A percentile compares a stretch with the other conserved stretches of the same genome.
Evolutionary conservation across 2,113 vertebrate species (phyloP).

Genomic region (Barnardius zonarius): DNA sequence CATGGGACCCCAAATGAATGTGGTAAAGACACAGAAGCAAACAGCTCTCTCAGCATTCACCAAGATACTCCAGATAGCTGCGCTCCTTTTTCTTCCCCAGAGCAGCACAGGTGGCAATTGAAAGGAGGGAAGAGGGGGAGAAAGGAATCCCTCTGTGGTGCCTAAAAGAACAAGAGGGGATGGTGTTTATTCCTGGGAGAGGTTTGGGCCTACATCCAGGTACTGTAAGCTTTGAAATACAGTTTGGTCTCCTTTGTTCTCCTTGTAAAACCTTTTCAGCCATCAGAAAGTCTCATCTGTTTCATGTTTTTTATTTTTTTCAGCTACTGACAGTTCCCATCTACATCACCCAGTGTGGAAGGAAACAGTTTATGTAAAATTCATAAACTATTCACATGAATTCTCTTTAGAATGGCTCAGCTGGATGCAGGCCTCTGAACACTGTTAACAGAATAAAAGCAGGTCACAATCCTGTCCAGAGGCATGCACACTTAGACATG

Average conservation of each 20-base stretch:
- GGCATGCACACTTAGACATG: background rate
- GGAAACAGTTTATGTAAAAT: constrained; percentile 23
- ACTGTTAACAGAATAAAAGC: background rate
- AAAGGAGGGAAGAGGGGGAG: too few species aligned
- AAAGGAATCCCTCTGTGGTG: background rate
- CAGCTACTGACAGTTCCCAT: background rate
- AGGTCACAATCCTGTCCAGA: background rate
- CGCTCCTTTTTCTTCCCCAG: background rate
- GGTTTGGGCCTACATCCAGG: background rate
- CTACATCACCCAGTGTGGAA: background rate
- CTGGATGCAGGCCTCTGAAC: background rate
- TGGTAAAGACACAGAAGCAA: background rate
- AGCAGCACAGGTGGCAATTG: background rate
- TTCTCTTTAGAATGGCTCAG: background rate
- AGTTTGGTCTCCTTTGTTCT: background rate
- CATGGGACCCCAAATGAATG: background rate
- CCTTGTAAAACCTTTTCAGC: background rate
- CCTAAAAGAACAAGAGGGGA: background rate
- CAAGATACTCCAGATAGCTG: background rate
- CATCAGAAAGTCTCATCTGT: background rate
- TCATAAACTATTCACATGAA: background rate
- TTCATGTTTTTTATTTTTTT: background rate
- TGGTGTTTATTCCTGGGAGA: background rate
- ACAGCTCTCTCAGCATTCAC: accelerated
- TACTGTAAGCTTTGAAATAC: background rate